phyloP scores from a whole-genome alignment of 2,797 vertebrate species.

The Lerista edwardsae region DNA sequence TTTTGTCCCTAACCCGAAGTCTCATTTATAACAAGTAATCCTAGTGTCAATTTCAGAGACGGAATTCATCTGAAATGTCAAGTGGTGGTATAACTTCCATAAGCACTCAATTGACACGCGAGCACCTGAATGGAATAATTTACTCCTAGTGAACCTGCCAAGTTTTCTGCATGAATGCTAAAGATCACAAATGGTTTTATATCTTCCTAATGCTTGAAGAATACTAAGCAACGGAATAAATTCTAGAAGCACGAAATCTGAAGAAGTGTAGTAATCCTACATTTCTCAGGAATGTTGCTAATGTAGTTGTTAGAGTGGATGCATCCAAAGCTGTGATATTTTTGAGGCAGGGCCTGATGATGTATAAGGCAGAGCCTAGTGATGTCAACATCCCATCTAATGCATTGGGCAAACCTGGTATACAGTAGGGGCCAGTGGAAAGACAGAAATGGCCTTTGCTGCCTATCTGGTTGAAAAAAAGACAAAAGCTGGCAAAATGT shows the following conservation, averaged over 20 bases:
- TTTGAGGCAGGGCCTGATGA: too few species aligned
- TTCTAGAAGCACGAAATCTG: neutral
- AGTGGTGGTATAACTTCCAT: constrained; percentile 1
- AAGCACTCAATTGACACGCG: neutral
- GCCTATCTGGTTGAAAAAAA: too few species aligned
- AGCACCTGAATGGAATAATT: neutral
- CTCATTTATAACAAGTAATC: constrained; percentile 31
- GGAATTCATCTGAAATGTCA: constrained; percentile 48
- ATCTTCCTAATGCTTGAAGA: neutral
- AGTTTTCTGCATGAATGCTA: neutral
- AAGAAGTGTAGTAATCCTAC: neutral
- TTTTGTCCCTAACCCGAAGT: neutral
- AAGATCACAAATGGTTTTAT: neutral
- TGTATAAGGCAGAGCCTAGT: too few species aligned
- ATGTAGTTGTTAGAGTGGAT: too few species aligned
- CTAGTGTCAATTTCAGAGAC: constrained; percentile 44
- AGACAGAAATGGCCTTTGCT: too few species aligned
- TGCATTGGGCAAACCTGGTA: too few species aligned
- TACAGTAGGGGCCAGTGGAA: too few species aligned
- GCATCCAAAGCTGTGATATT: too few species aligned
- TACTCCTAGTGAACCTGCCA: neutral
- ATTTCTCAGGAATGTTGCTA: neutral
- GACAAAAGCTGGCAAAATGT: too few species aligned
- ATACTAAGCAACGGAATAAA: neutral
- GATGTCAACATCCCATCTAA: too few species aligned